Evolutionary conservation across 2,797 vertebrate species (phyloP).

Genomic region (Rhynchotus rufescens): DNA sequence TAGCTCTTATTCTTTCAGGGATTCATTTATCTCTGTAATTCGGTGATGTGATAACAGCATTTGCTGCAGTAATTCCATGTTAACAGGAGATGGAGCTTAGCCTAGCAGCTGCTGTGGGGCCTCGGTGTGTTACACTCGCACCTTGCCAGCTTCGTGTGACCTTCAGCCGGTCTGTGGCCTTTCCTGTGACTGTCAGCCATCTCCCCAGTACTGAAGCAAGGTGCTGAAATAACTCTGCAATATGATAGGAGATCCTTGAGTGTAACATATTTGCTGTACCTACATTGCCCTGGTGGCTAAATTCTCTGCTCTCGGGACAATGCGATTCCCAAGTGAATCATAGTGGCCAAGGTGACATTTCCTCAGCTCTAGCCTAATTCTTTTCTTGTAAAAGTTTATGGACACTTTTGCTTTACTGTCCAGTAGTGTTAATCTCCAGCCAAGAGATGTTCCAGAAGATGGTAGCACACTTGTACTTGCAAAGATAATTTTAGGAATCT

Average conservation of each 20-base stretch:
- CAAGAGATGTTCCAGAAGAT: background rate
- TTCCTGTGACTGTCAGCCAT: background rate
- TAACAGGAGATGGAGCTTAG: background rate
- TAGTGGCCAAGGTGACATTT: constrained; percentile 43
- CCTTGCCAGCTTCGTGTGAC: background rate
- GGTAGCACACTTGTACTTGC: background rate
- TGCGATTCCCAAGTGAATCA: background rate
- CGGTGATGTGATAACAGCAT: background rate
- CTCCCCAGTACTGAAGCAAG: background rate
- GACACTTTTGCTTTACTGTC: constrained; percentile 35
- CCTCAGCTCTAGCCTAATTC: constrained; percentile 3
- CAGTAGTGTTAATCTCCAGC: background rate
- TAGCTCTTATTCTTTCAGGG: background rate
- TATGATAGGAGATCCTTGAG: background rate
- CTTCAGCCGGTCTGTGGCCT: background rate
- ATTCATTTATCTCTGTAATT: background rate
- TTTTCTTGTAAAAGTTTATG: constrained; percentile 41
- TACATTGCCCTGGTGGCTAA: background rate
- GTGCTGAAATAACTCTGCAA: background rate
- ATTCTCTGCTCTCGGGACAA: background rate
- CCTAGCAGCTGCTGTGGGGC: background rate
- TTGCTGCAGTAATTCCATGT: background rate
- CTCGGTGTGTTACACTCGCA: background rate
- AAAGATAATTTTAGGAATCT: too few relatives aligned
- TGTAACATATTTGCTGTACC: background rate